These are phyloP conservation scores for Vanessa tameamea DNA, from an alignment of 1,140 invertebrate species.

Conservation along the genomic window DNA sequence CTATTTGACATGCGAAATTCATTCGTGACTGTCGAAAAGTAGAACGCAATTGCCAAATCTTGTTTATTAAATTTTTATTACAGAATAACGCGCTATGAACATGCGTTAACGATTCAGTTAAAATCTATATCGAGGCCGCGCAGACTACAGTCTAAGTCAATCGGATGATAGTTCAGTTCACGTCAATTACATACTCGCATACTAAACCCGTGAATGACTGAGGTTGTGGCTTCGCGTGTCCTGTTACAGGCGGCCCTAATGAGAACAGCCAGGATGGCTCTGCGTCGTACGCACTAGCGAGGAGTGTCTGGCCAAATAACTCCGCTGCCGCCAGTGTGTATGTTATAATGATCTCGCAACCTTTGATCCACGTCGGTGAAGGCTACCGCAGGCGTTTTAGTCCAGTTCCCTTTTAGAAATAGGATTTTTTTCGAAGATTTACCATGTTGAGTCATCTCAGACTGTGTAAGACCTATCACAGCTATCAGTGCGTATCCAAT, in stretches of 20 bases:
- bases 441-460: too few species aligned
- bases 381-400: too few species aligned
- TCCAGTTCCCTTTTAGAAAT: too few species aligned
- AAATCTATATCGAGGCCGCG: constrained; percentile 3
- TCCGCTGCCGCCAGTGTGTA: background rate
- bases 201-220: too few species aligned
- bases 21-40: constrained; percentile 28
- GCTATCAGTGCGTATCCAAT: too few species aligned
- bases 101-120: constrained; percentile 23
- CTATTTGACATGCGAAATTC: constrained; percentile 18
- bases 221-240: too few species aligned
- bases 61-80: constrained; percentile 31
- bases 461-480: too few species aligned
- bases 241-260: too few species aligned
- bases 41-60: constrained; percentile 34
- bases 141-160: too few species aligned
- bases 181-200: too few species aligned
- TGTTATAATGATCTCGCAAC: background rate
- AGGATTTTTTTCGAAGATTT: too few species aligned
- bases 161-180: too few species aligned
- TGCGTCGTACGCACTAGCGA: background rate
- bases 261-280: background rate
- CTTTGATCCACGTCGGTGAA: background rate
- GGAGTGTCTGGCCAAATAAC: background rate
- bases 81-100: constrained; percentile 27